These are phyloP conservation scores for Ichneumoninae sp. DNA, from an alignment of 2,888 invertebrate genomes.

Conservation along the genomic window DNA sequence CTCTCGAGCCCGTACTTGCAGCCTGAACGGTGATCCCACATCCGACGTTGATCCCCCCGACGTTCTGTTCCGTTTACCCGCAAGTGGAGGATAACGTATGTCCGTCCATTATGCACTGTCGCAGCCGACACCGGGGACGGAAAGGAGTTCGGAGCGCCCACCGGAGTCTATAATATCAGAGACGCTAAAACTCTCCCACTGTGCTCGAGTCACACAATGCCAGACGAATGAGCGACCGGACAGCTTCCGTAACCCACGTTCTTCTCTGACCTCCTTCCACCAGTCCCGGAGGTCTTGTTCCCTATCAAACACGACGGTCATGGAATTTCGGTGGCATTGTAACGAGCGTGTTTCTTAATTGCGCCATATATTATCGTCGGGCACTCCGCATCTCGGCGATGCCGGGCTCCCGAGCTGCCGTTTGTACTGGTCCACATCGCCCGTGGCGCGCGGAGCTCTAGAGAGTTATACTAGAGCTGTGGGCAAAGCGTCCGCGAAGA, in stretches of 20 bases:
- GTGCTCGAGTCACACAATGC: slow-evolving; percentile 73
- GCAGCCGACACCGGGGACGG: slow-evolving; percentile 49
- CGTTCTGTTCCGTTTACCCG: neutral
- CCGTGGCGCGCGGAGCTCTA: slow-evolving; percentile 42
- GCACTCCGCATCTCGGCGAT: neutral
- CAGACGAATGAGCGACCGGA: slow-evolving; percentile 70
- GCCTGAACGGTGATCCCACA: neutral
- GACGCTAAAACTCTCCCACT: slow-evolving; percentile 73
- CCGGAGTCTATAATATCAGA: slow-evolving; percentile 29
- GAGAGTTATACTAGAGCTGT: slow-evolving; percentile 27
- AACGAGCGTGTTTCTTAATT: slow-evolving; percentile 65
- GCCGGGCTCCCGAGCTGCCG: neutral
- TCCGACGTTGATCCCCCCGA: slow-evolving; percentile 6
- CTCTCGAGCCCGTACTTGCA: neutral
- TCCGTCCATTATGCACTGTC: slow-evolving; percentile 13
- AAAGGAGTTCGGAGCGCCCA: slow-evolving; percentile 40
- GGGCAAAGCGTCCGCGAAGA: slow-evolving; percentile 30
- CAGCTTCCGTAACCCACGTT: slow-evolving; percentile 71
- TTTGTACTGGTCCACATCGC: slow-evolving; percentile 44
- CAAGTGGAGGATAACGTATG: neutral
- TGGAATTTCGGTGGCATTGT: slow-evolving; percentile 72
- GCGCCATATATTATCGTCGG: slow-evolving; percentile 61
- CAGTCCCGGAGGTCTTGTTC: slow-evolving; percentile 68
- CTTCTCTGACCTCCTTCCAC: neutral
- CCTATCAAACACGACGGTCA: slow-evolving; percentile 73